Conservation (phyloP, 1,140 invertebrate species). For the Drosophila melanica region DNA sequence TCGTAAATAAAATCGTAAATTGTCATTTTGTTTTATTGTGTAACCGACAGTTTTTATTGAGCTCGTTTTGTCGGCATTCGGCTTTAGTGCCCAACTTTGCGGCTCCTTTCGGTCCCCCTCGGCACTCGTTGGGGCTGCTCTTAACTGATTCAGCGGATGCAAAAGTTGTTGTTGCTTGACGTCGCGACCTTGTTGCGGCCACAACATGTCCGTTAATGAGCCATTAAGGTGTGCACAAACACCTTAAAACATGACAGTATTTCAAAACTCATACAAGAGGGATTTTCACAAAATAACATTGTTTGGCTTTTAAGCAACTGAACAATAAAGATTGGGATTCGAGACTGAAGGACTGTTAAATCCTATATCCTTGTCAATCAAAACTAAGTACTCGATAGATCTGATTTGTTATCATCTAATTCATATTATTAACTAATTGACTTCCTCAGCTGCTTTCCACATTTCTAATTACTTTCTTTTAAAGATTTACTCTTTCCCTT, state of each 20-base stretch:
- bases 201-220: constrained; percentile 72
- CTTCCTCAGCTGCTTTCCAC: too few species aligned
- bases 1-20: constrained; percentile 82
- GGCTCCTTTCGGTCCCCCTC: neutral
- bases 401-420: too few species aligned
- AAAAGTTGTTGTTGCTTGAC: constrained; percentile 38
- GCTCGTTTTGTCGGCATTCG: constrained; percentile 71
- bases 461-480: too few species aligned
- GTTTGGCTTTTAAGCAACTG: too few species aligned
- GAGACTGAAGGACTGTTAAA: too few species aligned
- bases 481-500: too few species aligned
- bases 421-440: too few species aligned
- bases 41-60: constrained; percentile 77
- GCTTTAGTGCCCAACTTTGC: constrained; percentile 30
- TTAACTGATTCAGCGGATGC: constrained; percentile 39
- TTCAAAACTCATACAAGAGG: constrained; percentile 3
- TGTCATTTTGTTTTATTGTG: constrained; percentile 82
- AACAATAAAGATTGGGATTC: too few species aligned
- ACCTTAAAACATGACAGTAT: constrained; percentile 28
- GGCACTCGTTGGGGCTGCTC: constrained; percentile 7
- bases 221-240: constrained; percentile 68
- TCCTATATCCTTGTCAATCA: too few species aligned
- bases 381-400: too few species aligned
- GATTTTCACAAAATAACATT: too few species aligned
- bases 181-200: constrained; percentile 19